Evolutionary conservation across 1,140 invertebrate genomes (phyloP), one percentile per base, ranked within the genome.

Genomic region (Pentalonia nigronervosa): DNA sequence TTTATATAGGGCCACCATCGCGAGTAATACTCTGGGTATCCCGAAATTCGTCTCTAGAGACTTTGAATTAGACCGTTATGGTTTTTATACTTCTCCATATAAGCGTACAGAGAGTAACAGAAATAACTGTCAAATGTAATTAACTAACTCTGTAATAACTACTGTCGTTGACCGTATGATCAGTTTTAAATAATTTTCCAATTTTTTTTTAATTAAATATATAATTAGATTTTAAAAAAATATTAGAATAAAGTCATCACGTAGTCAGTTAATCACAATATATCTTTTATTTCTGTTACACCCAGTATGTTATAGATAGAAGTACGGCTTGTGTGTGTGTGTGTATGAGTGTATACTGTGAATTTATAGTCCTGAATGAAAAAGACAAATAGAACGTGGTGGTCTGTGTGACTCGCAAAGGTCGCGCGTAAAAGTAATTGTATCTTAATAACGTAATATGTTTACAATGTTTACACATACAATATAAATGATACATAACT

Each of bases 401-500:
- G 60, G 60, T 76, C 14, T 76, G 41, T 41, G 41, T 41, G 60
- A 76, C 60, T 76, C 60, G 6, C 30, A n/a, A 76, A 67, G 60
- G 60, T 67, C 60, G 60, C 30, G 60, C 30, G 14, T 67, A 67
- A n/a, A 67, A 67, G 60, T 67, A 67, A 67, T 67, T 67, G 60
- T 30, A 67, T 67, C 60, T 67, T 67, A 67, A 76, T 76, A 76
- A 76, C 60, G 60, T 76, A 76, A n/a, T 76, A 17, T 76, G 60
- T 76, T 76, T 76, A 76, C 60, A 41, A 41, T 41, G 1, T 4
- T 41, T 41, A 41, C 41, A 41, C 4, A 76, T 76, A 76, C 60
- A 76, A n/a, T n/a, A n/a, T n/a, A n/a, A n/a, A n/a, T 76, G 14
- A 76, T 76, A 76, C n/a, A n/a, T 76, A 76, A 76, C n/a, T 76